Evolutionary conservation across 2,797 vertebrate genomes (phyloP).

Genomic region (Enteromius trimaculatus): DNA sequence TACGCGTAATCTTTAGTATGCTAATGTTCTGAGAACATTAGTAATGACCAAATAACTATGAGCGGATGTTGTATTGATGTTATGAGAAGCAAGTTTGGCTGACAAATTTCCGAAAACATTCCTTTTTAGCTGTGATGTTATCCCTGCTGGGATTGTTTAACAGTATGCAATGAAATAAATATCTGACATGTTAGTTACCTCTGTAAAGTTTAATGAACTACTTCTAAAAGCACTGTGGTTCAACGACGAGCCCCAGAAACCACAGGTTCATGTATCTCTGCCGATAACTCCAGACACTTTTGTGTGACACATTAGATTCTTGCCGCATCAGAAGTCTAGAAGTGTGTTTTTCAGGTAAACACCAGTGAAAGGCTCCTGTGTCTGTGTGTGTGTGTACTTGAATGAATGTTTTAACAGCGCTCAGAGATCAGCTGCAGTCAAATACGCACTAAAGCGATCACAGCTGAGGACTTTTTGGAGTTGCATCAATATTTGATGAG

Average conservation of each 20-base stretch:
- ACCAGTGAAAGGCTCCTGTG: slow-evolving; percentile 5
- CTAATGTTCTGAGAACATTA: background rate
- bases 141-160: background rate
- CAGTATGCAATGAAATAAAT: background rate
- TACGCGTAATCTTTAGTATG: background rate
- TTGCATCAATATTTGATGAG: slow-evolving; percentile 66
- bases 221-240: background rate
- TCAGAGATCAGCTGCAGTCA: slow-evolving; percentile 41
- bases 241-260: background rate
- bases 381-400: slow-evolving; percentile 7
- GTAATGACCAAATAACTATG: background rate
- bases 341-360: slow-evolving; percentile 38
- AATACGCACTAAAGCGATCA: slow-evolving; percentile 43
- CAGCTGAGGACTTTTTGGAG: slow-evolving; percentile 58
- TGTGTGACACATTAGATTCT: background rate
- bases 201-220: background rate
- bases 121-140: background rate
- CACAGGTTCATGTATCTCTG: background rate
- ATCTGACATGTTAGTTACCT: background rate
- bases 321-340: background rate
- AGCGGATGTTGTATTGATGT: background rate
- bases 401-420: slow-evolving; percentile 37
- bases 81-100: background rate
- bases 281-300: background rate
- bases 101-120: background rate